Conservation (phyloP, 2,797 vertebrate species). For the Silurus aristotelis region DNA sequence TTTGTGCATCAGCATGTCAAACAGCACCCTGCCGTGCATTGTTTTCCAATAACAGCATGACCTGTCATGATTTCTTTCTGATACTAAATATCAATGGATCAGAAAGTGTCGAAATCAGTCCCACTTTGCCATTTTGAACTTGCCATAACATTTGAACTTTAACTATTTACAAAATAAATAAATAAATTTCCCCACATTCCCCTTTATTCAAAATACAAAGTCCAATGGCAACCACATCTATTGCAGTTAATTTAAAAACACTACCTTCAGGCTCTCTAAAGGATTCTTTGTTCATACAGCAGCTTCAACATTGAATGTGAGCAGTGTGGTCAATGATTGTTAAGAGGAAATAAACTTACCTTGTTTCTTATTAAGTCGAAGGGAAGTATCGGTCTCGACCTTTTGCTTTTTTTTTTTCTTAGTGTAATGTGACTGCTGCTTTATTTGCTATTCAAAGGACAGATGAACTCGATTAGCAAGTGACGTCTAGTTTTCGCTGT, state of each 20-base stretch:
- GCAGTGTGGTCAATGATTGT: slow-evolving; percentile 29
- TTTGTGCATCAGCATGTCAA: background rate
- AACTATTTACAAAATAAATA: no score
- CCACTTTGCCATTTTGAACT: background rate
- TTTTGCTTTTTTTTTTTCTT: background rate
- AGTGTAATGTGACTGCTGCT: background rate
- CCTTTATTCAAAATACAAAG: no score
- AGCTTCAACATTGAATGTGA: background rate
- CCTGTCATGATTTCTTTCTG: background rate
- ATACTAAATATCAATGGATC: background rate
- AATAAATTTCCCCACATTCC: no score
- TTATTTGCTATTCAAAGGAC: background rate
- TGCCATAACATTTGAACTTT: no score
- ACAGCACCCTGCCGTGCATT: background rate
- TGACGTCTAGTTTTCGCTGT: background rate
- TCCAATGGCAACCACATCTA: background rate
- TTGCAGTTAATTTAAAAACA: background rate
- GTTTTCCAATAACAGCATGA: background rate
- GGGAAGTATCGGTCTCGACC: background rate
- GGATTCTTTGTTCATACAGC: background rate
- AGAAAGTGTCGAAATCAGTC: background rate
- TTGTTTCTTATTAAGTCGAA: background rate
- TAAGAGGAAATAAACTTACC: background rate
- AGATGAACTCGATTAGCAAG: background rate
- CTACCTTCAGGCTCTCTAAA: background rate